Percentiles rank a stretch among this genome's conserved stretches.
phyloP scores from a whole-genome alignment of 2,888 invertebrate species.

The Monoplex corrugatus region DNA sequence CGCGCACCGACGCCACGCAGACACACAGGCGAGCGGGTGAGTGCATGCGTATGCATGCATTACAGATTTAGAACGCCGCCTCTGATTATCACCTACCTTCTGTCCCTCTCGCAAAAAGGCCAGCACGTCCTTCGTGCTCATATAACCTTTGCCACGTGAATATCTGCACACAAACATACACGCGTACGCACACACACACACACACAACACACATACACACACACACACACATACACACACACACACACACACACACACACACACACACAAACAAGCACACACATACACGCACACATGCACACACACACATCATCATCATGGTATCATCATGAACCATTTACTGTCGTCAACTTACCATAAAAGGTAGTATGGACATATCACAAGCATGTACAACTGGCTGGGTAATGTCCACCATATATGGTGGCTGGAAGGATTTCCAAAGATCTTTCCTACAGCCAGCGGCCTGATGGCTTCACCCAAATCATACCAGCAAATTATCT shows the following conservation, averaged over 20 bases:
- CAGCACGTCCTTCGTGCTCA: constrained; percentile 82
- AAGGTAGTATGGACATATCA: no score
- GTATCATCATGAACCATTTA: no score
- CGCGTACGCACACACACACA: background rate
- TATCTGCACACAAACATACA: constrained; percentile 66
- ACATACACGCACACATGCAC: no score
- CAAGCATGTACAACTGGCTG: no score
- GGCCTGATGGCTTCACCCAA: no score
- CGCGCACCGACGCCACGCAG: background rate
- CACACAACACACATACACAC: background rate
- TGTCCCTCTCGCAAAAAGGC: constrained; percentile 84
- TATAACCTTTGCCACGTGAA: constrained; percentile 81
- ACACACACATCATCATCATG: no score
- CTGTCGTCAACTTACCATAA: no score
- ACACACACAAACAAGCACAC: background rate
- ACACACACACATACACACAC: background rate
- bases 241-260: constrained; percentile 3
- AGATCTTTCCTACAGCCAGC: no score
- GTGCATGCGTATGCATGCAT: background rate
- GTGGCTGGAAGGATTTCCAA: no score
- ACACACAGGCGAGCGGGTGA: background rate
- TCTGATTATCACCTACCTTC: constrained; percentile 79
- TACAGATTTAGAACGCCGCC: background rate
- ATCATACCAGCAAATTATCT: no score
- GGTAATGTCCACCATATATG: no score